Base-by-base conservation (phyloP, 2,797 vertebrate genomes). In the Choloepus didactylus region DNA sequence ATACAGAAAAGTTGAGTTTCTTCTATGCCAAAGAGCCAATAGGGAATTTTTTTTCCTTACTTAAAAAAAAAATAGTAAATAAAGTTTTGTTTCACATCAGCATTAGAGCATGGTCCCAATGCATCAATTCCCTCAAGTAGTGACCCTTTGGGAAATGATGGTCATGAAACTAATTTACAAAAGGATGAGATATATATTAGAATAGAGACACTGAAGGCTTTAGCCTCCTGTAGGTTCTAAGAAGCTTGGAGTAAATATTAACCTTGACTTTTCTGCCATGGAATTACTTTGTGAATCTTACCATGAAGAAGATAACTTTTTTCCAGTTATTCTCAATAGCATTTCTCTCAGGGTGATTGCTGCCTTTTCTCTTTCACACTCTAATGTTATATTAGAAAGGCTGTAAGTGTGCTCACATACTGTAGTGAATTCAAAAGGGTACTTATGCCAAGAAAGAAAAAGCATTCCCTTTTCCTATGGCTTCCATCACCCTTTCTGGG, bases 211-310 rank as follows among this genome's bases (percentile, higher is more conserved):
- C 4, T 76, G 14, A 87, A 62, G 4, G 9, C 85, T 96, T 96
- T 92, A 97, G 80, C 81, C n/a, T 96, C 86, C 83, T 72, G 59
- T 10, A 95, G 72, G 21, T 97, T 97, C 59, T 94, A 97, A 95
- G 91, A 95, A 97, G 95, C 21, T 92, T 97, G 35, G 46, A 97
- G 80, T 75, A 97, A 97, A 97, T 97, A 97, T 97, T 98, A 98
- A 93, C 83, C 62, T 97, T 95, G 87, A 92, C 44, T 96, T 95
- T 92, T 94, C 31, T 79, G 76, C 87, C n/a, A 93, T 96, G 79
- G 91, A 97, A 98, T 98, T 98, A 95, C 70, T 97, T 98, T 95
- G 69, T 97, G 95, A 98, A 72, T 97, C 87, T 97, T 97, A 97
- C 49, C 93, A 97, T 97, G 93, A 98, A 98, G 83, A 98, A 96